phyloP scores from a whole-genome alignment of 2,888 invertebrate species.

The Drosophila colorata region DNA sequence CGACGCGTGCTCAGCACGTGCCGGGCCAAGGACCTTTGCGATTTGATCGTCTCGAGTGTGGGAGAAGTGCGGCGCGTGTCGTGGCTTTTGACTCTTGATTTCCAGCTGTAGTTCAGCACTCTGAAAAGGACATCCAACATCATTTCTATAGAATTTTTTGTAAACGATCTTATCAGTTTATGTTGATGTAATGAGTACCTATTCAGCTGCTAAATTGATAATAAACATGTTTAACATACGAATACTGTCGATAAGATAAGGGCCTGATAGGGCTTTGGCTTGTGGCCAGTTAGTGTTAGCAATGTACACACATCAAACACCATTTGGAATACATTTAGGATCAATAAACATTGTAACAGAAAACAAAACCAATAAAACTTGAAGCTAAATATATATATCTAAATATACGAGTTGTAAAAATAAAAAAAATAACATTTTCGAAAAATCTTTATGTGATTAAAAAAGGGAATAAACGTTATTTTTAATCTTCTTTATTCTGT shows the following conservation, averaged over 20 bases:
- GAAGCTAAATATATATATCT: too few species aligned
- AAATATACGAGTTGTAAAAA: too few species aligned
- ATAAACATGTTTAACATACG: conserved; percentile 70
- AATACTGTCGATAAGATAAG: conserved; percentile 57
- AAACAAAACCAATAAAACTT: neutral
- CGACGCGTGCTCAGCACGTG: conserved; percentile 80
- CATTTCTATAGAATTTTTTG: conserved; percentile 4
- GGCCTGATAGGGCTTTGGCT: neutral
- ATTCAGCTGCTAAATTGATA: conserved; percentile 48
- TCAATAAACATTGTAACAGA: neutral
- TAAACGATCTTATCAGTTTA: conserved; percentile 35
- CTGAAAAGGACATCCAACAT: conserved; percentile 36
- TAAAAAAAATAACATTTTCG: too few species aligned
- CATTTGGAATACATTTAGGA: neutral
- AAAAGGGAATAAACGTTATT: too few species aligned
- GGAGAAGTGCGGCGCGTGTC: conserved; percentile 65
- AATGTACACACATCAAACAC: neutral
- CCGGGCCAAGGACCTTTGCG: neutral
- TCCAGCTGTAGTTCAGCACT: conserved; percentile 7
- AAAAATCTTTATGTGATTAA: too few species aligned
- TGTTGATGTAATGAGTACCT: conserved; percentile 16
- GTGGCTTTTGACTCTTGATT: conserved; percentile 51
- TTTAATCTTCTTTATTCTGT: too few species aligned
- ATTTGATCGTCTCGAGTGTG: conserved; percentile 12
- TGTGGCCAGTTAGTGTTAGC: neutral